These are phyloP conservation scores for Dromiciops gliroides DNA, from an alignment of 2,113 vertebrate genomes.

Conservation along the genomic window DNA sequence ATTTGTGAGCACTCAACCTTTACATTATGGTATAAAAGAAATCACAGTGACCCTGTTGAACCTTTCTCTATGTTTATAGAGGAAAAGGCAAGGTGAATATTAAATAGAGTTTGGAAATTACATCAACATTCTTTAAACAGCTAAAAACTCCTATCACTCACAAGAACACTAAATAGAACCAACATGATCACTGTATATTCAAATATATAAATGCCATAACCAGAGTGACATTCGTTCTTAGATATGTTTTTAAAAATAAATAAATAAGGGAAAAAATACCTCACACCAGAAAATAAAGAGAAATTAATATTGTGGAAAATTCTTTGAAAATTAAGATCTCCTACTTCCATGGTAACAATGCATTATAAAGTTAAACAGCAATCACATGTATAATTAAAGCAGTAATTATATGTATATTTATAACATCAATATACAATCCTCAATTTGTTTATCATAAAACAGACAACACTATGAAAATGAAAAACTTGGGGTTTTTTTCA, in stretches of 20 bases:
- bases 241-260: slow-evolving; percentile 52
- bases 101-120: slow-evolving; percentile 61
- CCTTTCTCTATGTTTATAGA: slow-evolving; percentile 50
- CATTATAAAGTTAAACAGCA: slow-evolving; percentile 78
- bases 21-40: not conserved
- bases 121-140: slow-evolving; percentile 61
- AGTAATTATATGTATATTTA: slow-evolving; percentile 84
- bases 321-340: slow-evolving; percentile 78
- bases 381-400: slow-evolving; percentile 83
- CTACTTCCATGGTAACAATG: slow-evolving; percentile 76
- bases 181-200: slow-evolving; percentile 44
- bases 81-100: slow-evolving; percentile 56
- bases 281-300: slow-evolving; percentile 52
- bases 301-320: slow-evolving; percentile 74
- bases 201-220: slow-evolving; percentile 65
- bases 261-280: not conserved
- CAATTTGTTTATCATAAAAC: slow-evolving; percentile 83
- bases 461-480: slow-evolving; percentile 79
- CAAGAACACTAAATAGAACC: slow-evolving; percentile 66
- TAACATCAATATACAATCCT: slow-evolving; percentile 80
- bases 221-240: slow-evolving; percentile 45
- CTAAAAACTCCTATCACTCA: slow-evolving; percentile 58
- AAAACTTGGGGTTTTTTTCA: slow-evolving; percentile 76
- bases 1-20: slow-evolving; percentile 60
- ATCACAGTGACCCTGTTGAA: not conserved